These are phyloP conservation scores for Myrmophylax atrothorax DNA, from an alignment of 2,113 vertebrate species.

Conservation along the genomic window DNA sequence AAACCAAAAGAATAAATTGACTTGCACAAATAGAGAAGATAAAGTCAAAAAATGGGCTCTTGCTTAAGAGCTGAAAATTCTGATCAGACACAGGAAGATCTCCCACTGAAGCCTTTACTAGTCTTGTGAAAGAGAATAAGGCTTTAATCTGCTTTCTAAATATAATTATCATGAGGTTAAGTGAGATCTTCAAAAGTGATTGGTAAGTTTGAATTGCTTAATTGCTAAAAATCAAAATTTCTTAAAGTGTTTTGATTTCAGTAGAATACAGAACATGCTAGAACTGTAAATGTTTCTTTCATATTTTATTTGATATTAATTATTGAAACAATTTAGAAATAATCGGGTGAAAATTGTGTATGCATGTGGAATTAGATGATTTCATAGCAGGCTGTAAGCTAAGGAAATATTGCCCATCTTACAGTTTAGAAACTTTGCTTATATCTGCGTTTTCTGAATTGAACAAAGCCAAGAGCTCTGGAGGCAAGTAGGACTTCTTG, in stretches of 20 bases:
- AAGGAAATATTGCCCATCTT: background rate
- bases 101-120: background rate
- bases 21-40: background rate
- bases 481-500: background rate
- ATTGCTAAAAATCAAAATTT: background rate
- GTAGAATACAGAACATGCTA: background rate
- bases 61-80: background rate
- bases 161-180: background rate
- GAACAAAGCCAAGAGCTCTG: background rate
- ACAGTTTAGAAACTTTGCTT: background rate
- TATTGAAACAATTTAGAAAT: background rate
- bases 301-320: background rate
- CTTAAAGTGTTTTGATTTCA: background rate
- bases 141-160: background rate
- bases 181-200: background rate
- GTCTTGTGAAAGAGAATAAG: background rate
- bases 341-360: background rate
- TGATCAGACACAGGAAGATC: background rate
- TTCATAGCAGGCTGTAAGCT: background rate
- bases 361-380: background rate
- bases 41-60: background rate
- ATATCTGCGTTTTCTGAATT: background rate
- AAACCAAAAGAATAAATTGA: background rate
- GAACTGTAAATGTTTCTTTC: background rate
- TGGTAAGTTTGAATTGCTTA: background rate